Evolutionary conservation across 1,140 invertebrate genomes (phyloP).

Genomic region (Leptonema lineaticorne): DNA sequence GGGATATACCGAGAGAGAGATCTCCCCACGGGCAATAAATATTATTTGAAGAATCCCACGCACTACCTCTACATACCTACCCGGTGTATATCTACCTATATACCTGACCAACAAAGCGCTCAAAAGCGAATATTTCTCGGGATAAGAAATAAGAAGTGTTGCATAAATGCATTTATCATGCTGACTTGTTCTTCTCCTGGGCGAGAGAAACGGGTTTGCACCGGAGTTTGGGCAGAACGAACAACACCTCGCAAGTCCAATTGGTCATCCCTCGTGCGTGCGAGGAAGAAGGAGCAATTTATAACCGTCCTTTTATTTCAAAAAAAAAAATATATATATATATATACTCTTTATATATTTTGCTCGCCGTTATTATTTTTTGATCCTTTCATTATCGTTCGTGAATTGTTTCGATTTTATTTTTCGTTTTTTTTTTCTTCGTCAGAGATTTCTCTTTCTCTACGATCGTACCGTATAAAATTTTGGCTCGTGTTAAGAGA

Average conservation of each 20-base stretch:
- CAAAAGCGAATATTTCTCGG: slow-evolving; percentile 39
- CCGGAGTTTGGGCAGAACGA: slow-evolving; percentile 34
- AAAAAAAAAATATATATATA: no score
- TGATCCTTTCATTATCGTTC: background rate
- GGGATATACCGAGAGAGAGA: no score
- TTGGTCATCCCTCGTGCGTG: slow-evolving; percentile 21
- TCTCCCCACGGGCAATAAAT: slow-evolving; percentile 3
- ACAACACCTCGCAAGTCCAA: slow-evolving; percentile 16
- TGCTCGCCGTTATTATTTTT: background rate
- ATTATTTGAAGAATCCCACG: slow-evolving; percentile 36
- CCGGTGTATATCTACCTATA: no score
- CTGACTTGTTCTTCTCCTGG: slow-evolving; percentile 31
- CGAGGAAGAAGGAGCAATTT: slow-evolving; percentile 30
- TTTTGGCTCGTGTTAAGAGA: background rate
- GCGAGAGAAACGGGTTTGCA: slow-evolving; percentile 41
- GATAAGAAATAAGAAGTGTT: slow-evolving; percentile 40
- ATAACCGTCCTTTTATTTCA: background rate
- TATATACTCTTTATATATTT: no score
- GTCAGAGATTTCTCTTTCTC: background rate
- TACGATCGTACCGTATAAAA: background rate
- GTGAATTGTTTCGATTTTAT: background rate
- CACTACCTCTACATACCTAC: slow-evolving; percentile 25
- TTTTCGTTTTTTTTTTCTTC: no score
- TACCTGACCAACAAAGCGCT: slow-evolving; percentile 35
- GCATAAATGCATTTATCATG: slow-evolving; percentile 42